A percentile compares a stretch with the other conserved stretches of the same genome.
These are phyloP conservation scores for Coilia nasus DNA, from an alignment of 2,797 vertebrate species.

Conservation along the genomic window DNA sequence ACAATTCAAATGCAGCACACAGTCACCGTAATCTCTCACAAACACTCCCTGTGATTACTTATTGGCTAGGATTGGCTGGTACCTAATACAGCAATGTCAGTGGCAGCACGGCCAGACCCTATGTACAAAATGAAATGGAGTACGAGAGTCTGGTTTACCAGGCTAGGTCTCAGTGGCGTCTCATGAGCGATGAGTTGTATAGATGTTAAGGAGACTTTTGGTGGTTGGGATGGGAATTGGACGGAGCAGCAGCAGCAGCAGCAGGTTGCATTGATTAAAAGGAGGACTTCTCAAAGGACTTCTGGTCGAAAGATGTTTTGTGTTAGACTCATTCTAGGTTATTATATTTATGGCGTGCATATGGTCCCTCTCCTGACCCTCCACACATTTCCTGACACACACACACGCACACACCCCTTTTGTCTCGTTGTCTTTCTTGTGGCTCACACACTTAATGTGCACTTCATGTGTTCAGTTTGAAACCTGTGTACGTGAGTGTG, in stretches of 20 bases:
- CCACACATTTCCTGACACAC: neutral
- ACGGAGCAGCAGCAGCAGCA: neutral
- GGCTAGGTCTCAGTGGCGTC: too few species aligned
- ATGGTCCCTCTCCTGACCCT: neutral
- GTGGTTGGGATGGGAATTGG: neutral
- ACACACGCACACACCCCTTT: neutral
- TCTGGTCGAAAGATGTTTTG: neutral
- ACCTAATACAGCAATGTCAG: too few species aligned
- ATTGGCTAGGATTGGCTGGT: too few species aligned
- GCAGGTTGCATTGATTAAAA: neutral
- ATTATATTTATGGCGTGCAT: conserved; percentile 17
- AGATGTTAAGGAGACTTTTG: neutral
- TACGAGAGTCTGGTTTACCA: too few species aligned
- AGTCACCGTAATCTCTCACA: too few species aligned
- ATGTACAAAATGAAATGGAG: too few species aligned
- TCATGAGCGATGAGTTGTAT: neutral
- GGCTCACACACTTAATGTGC: neutral
- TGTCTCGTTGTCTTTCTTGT: neutral
- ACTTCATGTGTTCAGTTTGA: neutral
- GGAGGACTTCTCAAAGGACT: neutral
- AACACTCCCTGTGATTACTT: too few species aligned
- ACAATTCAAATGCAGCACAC: too few species aligned
- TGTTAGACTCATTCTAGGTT: neutral
- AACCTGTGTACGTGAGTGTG: neutral
- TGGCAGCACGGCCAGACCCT: too few species aligned